Base-by-base conservation (phyloP, 2,113 vertebrate species). In the Ammodytes dubius region DNA sequence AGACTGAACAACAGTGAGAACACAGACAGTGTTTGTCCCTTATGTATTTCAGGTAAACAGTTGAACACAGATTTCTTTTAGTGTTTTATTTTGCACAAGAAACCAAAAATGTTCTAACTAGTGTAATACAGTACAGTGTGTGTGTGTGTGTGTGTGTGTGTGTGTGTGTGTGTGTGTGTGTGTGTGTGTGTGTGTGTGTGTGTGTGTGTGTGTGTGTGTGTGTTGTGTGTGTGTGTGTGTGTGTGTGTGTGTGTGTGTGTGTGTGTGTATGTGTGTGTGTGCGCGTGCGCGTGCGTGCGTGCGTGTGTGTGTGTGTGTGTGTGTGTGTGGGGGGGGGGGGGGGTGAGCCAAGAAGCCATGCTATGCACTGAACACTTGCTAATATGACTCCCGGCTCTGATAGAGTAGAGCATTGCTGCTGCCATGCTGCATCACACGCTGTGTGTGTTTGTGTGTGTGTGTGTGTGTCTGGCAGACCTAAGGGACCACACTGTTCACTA, bases 401-500 rank as follows among this genome's bases (percentile, higher is more conserved):
- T 86, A 79, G 75, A 75, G 80, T 87, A 81, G 87, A 84, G 81
- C 82, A 85, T 82, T 84, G 81, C 84, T 86, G 77, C 89, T 81
- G 82, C 75, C 80, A 87, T 19, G 39, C 70, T 58, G 49, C 81
- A 70, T 71, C 65, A 69, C 76, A 67, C 68, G 60, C 71, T 84
- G 74, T 70, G 72, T 86, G 70, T 88, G 71, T 61, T 40, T 73
- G n/a, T 72, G 63, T 54, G 43, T 52, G 42, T 67, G 82, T 71
- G 78, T 74, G 47, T 53, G 52, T 45, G 64, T 72, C 74, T 84
- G 85, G 83, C 84, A 87, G 80, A 75, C 75, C 70, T 50, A 40
- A 70, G 80, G 77, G 80, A 82, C 81, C 85, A 88, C 82, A 87
- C 79, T 84, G 87, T 83, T 91, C 63, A 52, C 78, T 87, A 89